Conservation (phyloP, 2,888 invertebrate genomes). For the Epinotia demarniana region DNA sequence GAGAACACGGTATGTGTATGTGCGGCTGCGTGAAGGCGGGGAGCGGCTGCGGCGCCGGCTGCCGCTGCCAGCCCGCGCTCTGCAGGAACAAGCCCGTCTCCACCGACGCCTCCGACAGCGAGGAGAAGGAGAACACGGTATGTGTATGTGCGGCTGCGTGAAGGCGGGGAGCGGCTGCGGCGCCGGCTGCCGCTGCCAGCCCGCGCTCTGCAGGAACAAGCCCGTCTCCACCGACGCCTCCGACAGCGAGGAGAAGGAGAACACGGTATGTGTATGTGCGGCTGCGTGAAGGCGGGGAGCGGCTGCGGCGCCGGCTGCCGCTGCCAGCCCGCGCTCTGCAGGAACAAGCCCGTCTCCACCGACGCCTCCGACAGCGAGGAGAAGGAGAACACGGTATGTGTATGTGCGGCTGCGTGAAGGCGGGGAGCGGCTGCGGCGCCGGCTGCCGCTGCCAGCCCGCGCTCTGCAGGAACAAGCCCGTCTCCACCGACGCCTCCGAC, state of each 20-base stretch:
- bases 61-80: slow-evolving; percentile 79
- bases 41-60: slow-evolving; percentile 73
- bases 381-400: slow-evolving; percentile 53
- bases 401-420: slow-evolving; percentile 86
- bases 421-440: slow-evolving; percentile 69
- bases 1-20: slow-evolving; percentile 51
- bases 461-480: slow-evolving; percentile 69
- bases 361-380: slow-evolving; percentile 64
- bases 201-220: slow-evolving; percentile 71
- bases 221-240: slow-evolving; percentile 49
- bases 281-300: slow-evolving; percentile 82
- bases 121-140: slow-evolving; percentile 61
- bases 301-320: slow-evolving; percentile 81
- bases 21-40: slow-evolving; percentile 86
- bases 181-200: slow-evolving; percentile 81
- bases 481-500: slow-evolving; percentile 54
- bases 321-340: slow-evolving; percentile 78
- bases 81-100: slow-evolving; percentile 69
- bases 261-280: slow-evolving; percentile 72
- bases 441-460: slow-evolving; percentile 83
- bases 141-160: slow-evolving; percentile 85
- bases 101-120: slow-evolving; percentile 58
- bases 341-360: slow-evolving; percentile 60
- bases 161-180: slow-evolving; percentile 79
- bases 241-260: slow-evolving; percentile 69